Evolutionary conservation across 2,113 vertebrate genomes (phyloP).

Genomic region (Dicrurus megarhynchus): DNA sequence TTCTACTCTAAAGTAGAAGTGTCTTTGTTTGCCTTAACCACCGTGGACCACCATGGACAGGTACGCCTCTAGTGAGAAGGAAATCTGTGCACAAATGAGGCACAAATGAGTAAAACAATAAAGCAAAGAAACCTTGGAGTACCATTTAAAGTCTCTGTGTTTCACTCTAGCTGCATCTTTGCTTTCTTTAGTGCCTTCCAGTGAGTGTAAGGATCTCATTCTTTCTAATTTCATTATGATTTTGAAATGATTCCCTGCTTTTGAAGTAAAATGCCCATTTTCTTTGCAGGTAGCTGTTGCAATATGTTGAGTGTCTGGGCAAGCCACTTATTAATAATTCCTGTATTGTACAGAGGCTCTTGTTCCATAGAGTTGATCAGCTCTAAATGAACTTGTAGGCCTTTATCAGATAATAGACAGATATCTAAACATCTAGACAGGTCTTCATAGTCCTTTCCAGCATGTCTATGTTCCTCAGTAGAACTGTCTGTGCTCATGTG

Average conservation of each 20-base stretch:
- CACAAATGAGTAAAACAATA: neutral
- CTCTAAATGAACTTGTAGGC: neutral
- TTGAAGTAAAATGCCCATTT: neutral
- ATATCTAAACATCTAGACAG: neutral
- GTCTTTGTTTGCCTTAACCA: neutral
- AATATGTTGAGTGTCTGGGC: neutral
- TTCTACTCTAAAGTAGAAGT: neutral
- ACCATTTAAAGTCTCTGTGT: neutral
- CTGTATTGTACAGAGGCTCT: neutral
- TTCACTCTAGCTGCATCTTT: neutral
- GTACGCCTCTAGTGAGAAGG: neutral
- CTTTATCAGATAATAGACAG: neutral
- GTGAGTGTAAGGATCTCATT: rapidly evolving
- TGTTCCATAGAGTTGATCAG: neutral
- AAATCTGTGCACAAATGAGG: neutral
- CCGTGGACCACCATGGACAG: neutral
- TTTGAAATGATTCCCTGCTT: neutral
- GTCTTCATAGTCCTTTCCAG: neutral
- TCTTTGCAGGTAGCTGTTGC: neutral
- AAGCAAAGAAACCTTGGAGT: neutral
- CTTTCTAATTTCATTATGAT: neutral
- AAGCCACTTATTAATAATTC: neutral
- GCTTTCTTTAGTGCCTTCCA: neutral
- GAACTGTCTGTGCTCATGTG: neutral
- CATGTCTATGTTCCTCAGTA: neutral